Base-by-base conservation (phyloP, 2,113 vertebrate genomes). In the Procavia capensis region DNA sequence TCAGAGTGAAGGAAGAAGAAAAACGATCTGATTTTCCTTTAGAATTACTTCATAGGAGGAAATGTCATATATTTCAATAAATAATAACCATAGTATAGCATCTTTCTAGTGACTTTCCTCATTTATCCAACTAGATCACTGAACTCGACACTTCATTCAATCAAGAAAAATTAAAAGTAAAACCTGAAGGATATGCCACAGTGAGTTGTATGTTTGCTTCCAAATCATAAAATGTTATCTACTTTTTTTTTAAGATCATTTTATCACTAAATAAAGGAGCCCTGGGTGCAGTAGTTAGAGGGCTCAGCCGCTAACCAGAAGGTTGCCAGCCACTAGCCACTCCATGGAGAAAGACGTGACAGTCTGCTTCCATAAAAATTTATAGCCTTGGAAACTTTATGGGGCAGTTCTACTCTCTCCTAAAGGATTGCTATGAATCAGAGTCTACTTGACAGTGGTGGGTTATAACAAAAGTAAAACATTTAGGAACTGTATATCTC, bases 21-120 rank as follows among this genome's bases (percentile, higher is more conserved):
- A 79, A 79, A 93, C 36, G 19, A 76, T 89, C 89, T 59, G n/a
- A 10, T 39, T 9, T 19, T 24, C 78, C 94, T 80, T 74, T 84
- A 66, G 68, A 81, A 90, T 85, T 70, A 19, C 64, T 88, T 88
- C 27, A 41, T 57, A 70, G 43, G 76, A 93, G 75, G 54, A 76
- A 39, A 47, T 81, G 64, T 41, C n/a, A n/a, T n/a, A 34, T 80
- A 50, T 5, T 90, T 68, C 31, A 47, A 61, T 72, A 88, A 90
- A 75, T 75, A 83, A 61, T 6, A 47, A 20, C 45, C 36, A 16
- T 34, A 64, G 66, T 70, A 74, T 27, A 36, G 27, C n/a, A 11
- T n/a, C 39, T 92, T 92, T 70, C 54, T 82, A 24, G 80, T 39
- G 22, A 70, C 9, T 2, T 34, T 36, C 54, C 88, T 88, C 25